phyloP scores from a whole-genome alignment of 2,113 vertebrate species.

The Phycodurus eques region DNA sequence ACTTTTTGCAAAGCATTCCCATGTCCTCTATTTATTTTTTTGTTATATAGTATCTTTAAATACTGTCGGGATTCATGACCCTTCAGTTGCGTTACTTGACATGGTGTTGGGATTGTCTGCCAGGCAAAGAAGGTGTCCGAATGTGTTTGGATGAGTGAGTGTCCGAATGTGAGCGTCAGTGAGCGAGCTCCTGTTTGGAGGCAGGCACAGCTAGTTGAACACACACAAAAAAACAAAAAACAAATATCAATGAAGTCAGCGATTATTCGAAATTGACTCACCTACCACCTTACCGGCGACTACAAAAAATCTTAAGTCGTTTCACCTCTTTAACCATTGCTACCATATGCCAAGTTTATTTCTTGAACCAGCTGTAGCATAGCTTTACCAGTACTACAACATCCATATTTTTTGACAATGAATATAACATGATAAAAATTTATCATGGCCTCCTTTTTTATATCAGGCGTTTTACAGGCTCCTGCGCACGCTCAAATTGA shows the following conservation, averaged over 20 bases:
- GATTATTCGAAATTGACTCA: slow-evolving; percentile 16
- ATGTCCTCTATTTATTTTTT: too few species aligned
- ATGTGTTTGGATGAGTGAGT: too few species aligned
- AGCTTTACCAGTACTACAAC: slow-evolving; percentile 53
- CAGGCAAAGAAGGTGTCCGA: too few species aligned
- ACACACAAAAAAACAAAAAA: too few species aligned
- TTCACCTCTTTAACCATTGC: slow-evolving; percentile 4
- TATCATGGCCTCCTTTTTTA: slow-evolving; percentile 40
- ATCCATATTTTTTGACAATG: slow-evolving; percentile 58
- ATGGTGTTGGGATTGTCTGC: too few species aligned
- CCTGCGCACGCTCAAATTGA: slow-evolving; percentile 63
- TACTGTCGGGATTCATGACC: too few species aligned
- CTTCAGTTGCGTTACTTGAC: too few species aligned
- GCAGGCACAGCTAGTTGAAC: too few species aligned
- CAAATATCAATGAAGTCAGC: neutral
- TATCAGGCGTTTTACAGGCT: slow-evolving; percentile 59
- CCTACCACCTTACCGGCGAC: neutral
- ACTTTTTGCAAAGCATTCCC: too few species aligned
- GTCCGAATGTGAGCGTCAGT: too few species aligned
- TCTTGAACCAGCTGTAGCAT: slow-evolving; percentile 35
- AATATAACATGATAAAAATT: slow-evolving; percentile 66
- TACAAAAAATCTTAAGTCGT: neutral
- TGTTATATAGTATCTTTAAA: too few species aligned
- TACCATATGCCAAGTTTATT: slow-evolving; percentile 4
- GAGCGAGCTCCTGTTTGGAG: too few species aligned